Conservation (phyloP, 2,888 invertebrate genomes). For the Laothoe populi region DNA sequence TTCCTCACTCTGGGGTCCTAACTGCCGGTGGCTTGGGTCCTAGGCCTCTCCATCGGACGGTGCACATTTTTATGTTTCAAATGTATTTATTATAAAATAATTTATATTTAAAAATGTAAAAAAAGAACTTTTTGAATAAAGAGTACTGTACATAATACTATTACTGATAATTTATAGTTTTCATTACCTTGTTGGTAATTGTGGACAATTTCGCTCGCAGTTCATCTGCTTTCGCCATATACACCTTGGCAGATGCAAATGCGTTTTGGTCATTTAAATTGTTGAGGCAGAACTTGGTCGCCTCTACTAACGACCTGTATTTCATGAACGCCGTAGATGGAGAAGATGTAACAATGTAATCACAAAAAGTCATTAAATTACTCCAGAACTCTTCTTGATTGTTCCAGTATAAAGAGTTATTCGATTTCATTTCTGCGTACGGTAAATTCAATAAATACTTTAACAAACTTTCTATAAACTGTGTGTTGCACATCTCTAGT, state of each 20-base stretch:
- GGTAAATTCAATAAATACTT: conserved; percentile 67
- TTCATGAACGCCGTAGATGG: conserved; percentile 62
- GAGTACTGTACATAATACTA: no score
- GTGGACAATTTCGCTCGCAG: conserved; percentile 50
- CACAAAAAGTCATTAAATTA: conserved; percentile 61
- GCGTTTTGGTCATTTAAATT: conserved; percentile 51
- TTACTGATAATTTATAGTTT: conserved; percentile 47
- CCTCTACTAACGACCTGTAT: conserved; percentile 64
- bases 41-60: no score
- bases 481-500: conserved; percentile 63
- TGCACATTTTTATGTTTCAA: no score
- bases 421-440: conserved; percentile 41
- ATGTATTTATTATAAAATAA: no score
- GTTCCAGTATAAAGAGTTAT: conserved; percentile 61
- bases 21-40: no score
- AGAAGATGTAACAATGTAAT: conserved; percentile 61
- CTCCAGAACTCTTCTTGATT: conserved; percentile 65
- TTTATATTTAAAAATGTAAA: no score
- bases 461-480: conserved; percentile 56
- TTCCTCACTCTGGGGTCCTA: no score
- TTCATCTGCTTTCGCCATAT: conserved; percentile 45
- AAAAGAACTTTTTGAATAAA: no score
- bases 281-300: conserved; percentile 56
- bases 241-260: conserved; percentile 53
- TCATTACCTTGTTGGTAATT: conserved; percentile 50